Base-by-base conservation (phyloP, 1,140 invertebrate species). In the Dendroctonus valens region DNA sequence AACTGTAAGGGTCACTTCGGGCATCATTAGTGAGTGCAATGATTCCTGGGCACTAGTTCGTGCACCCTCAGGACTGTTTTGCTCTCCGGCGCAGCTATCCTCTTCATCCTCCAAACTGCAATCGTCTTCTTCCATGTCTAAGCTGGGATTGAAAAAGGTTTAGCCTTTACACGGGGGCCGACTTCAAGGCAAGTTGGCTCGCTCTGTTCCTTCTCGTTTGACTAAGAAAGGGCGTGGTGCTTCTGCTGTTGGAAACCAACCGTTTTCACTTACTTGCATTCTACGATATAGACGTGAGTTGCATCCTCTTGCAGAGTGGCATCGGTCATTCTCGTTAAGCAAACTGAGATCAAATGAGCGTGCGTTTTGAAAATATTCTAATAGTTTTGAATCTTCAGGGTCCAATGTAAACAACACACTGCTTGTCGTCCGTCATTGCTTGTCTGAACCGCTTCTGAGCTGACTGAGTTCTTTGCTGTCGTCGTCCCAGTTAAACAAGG, bases 1-100 rank as follows among this genome's bases (percentile, higher is more conserved):
- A 15, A 65, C 57, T 41, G 64, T 65, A 52, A 64, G 9, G 7
- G 64, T 65, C 11, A 65, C 64, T 44, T 65, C 64, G 11, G 64
- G 64, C 11, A 57, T 65, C 42, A 65, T 65, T 8, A 26, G 26
- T 26, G 54, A 59, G 38, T 52, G 59, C 5, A 65, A 41, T 50
- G 41, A 46, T 26, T 6, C n/a, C 8, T 7, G 57, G 42, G 42
- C 11, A 59, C n/a, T 46, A 12, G 41, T 12, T n/a, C 46, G 41
- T 15, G 42, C 57, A 14, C 14, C 38, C 40, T 55, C 50, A 4
- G 12, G 55, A 7, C 40, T 44, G 46, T 59, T 46, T 14, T 14
- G n/a, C 14, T 26, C 8, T 0, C 48, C 41, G 6, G 42, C 12
- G 11, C n/a, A 14, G 14, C 40, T 41, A 12, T 46, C 42, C n/a